Conservation (phyloP, 2,797 vertebrate species). For the Dryobates pubescens region DNA sequence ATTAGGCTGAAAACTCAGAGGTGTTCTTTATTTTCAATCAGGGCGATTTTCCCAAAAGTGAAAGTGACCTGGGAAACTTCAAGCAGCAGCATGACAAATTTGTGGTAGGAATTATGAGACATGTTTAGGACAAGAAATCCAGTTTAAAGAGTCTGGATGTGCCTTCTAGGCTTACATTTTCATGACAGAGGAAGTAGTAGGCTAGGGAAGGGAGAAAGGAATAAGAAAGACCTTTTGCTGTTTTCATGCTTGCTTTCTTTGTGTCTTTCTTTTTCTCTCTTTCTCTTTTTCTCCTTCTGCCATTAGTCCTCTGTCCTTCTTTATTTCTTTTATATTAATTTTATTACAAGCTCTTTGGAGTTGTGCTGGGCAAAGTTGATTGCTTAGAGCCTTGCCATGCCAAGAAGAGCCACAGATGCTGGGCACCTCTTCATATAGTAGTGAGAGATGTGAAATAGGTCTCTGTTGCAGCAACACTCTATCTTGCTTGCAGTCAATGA, state of each 20-base stretch:
- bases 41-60: background rate
- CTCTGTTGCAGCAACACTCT: background rate
- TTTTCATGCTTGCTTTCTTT: background rate
- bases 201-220: background rate
- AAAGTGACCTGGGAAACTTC: background rate
- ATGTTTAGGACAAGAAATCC: background rate
- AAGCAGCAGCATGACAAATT: background rate
- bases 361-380: background rate
- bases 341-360: background rate
- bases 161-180: background rate
- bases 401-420: background rate
- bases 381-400: background rate
- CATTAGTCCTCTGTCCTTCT: background rate
- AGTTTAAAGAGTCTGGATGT: background rate
- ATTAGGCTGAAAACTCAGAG: background rate
- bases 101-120: background rate
- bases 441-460: background rate
- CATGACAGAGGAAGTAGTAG: background rate
- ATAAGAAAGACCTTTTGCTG: background rate
- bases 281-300: background rate
- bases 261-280: background rate
- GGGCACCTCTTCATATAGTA: background rate
- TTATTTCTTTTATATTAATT: background rate
- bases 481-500: background rate
- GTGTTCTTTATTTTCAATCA: background rate